Conservation (phyloP, 2,797 vertebrate species). For the Chaunax sp. region DNA sequence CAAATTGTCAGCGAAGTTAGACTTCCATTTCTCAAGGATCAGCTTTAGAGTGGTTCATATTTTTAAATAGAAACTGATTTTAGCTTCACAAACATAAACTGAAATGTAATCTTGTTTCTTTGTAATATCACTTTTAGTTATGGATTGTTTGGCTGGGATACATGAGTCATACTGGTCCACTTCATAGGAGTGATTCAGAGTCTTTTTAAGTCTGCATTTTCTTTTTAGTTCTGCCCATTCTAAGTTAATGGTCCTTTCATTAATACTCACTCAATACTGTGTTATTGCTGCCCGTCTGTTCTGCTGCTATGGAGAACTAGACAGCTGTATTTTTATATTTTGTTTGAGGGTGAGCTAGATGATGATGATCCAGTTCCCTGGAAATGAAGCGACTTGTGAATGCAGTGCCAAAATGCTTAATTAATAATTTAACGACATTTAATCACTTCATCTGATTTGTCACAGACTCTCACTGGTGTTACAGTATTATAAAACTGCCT, state of each 20-base stretch:
- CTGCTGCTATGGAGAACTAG: conserved; percentile 12
- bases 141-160: background rate
- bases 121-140: conserved; percentile 15
- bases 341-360: conserved; percentile 22
- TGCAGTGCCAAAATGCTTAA: conserved; percentile 39
- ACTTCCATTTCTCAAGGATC: conserved; percentile 16
- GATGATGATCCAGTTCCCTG: conserved; percentile 3
- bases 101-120: conserved; percentile 11
- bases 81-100: conserved; percentile 8
- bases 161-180: background rate
- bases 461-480: conserved; percentile 19
- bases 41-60: conserved; percentile 28
- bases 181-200: conserved; percentile 5
- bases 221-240: conserved; percentile 15
- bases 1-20: conserved; percentile 19
- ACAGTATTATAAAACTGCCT: conserved; percentile 18
- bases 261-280: conserved; percentile 25
- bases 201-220: conserved; percentile 17
- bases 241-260: conserved; percentile 38
- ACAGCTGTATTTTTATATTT: conserved; percentile 39
- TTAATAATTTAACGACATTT: conserved; percentile 32
- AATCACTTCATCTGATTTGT: conserved; percentile 43
- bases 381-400: conserved; percentile 20
- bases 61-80: conserved; percentile 24
- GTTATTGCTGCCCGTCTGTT: conserved; percentile 29